A percentile compares a stretch with the other conserved stretches of the same genome.
phyloP scores from a whole-genome alignment of 2,888 invertebrate genomes.

The Brenthis hecate region DNA sequence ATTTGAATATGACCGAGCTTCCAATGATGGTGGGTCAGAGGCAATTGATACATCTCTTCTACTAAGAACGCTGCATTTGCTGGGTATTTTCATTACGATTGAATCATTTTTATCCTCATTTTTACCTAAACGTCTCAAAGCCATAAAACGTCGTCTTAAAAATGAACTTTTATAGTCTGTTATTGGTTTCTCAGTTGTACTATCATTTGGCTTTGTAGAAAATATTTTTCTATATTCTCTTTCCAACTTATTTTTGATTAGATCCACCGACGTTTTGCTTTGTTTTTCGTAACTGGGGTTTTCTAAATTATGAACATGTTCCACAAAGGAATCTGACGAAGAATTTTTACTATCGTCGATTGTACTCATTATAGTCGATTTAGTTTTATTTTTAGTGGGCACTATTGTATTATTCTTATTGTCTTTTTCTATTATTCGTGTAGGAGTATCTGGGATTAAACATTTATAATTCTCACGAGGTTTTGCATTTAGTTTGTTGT shows the following conservation, averaged over 20 bases:
- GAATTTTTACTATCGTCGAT: conserved; percentile 45
- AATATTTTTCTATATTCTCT: conserved; percentile 64
- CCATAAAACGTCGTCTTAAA: conserved; percentile 61
- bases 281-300: conserved; percentile 52
- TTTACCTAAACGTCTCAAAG: conserved; percentile 52
- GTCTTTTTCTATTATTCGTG: conserved; percentile 8
- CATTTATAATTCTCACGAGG: background rate
- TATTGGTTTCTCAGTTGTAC: conserved; percentile 47
- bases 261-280: conserved; percentile 50
- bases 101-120: conserved; percentile 55
- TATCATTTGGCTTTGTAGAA: conserved; percentile 49
- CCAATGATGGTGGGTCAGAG: conserved; percentile 66
- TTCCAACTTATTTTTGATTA: conserved; percentile 67
- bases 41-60: conserved; percentile 62
- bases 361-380: conserved; percentile 33
- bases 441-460: background rate
- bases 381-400: conserved; percentile 27
- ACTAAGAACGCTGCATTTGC: conserved; percentile 46
- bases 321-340: conserved; percentile 66
- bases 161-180: conserved; percentile 57
- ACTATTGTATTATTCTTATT: conserved; percentile 15
- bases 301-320: conserved; percentile 67
- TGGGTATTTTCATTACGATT: conserved; percentile 44
- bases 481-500: conserved; percentile 38
- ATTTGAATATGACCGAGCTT: conserved; percentile 58